Base-by-base conservation (phyloP, 2,113 vertebrate genomes). In the Dryoscopus gambensis region DNA sequence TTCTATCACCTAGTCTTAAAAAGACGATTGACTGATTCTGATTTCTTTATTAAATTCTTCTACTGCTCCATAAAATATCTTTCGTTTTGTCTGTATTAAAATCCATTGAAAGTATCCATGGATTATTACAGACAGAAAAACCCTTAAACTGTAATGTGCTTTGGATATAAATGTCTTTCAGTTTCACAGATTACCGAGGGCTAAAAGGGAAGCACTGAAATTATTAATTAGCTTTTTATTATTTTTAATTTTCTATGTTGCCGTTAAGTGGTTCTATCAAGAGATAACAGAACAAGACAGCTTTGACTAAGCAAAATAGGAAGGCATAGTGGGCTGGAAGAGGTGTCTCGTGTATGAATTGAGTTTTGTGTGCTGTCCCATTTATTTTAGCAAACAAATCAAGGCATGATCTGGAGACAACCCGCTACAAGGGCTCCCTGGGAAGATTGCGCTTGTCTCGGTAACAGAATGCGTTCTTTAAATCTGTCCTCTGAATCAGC, bases 401-500 rank as follows among this genome's bases (percentile, higher is more conserved):
- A 91, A 93, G 84, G 55, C 90, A 67, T 74, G 81, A 77, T 96
- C 88, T 92, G 64, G 65, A 78, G 94, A 94, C 82, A 96, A 15
- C 52, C 68, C 25, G 14, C 59, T 91, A 83, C 91, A 79, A 42
- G 19, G 30, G 83, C 95, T 97, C 94, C 96, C 97, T 69, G 83
- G 96, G 91, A 97, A 90, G 91, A 86, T 84, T 84, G 86, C 5
- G 13, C 94, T 97, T 97, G 92, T 97, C 96, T 97, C 13, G 11
- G 90, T 96, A 97, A 97, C 84, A 17, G 79, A 89, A 75, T 87
- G 59, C 9, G 5, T 89, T 93, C 92, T 87, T 81, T 96, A 95
- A 97, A 97, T 97, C 97, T 91, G 84, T 89, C 92, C 84, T 87
- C 73, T 55, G 88, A 93, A 96, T 97, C 85, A 82, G 91, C 70